Evolutionary conservation across 64 coral and sea anemone species (phyloP).

Genomic region (Dendronephthya gigantea): DNA sequence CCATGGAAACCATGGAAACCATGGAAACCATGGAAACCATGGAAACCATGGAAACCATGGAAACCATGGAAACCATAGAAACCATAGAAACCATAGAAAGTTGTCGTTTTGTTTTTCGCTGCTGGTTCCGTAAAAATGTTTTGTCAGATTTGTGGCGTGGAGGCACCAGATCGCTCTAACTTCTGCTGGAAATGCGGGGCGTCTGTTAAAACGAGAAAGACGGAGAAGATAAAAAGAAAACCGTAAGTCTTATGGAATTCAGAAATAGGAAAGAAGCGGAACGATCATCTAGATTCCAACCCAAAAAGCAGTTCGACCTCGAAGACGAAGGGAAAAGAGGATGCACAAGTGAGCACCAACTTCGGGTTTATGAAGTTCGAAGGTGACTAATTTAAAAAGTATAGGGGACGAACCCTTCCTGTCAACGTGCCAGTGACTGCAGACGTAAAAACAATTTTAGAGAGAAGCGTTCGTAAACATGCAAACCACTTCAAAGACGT

Average conservation of each 20-base stretch:
- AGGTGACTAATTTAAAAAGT: too few relatives aligned
- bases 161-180: conserved; percentile 1
- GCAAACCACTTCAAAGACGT: too few relatives aligned
- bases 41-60: too few relatives aligned
- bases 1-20: too few relatives aligned
- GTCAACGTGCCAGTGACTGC: too few relatives aligned
- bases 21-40: too few relatives aligned
- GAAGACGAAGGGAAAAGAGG: conserved; percentile 1
- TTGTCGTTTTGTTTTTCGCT: too few relatives aligned
- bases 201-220: conserved; percentile 3
- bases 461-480: too few relatives aligned
- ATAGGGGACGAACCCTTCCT: not conserved
- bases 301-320: conserved; percentile 4
- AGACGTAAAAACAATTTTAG: too few relatives aligned
- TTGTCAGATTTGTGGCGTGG: conserved; percentile 15
- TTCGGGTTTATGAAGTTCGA: conserved; percentile 1
- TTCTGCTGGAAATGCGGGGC: conserved; percentile 25
- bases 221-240: conserved; percentile 10
- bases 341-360: not conserved
- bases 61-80: too few relatives aligned
- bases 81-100: too few relatives aligned
- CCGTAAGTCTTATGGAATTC: conserved; percentile 1
- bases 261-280: conserved; percentile 19
- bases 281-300: conserved; percentile 14
- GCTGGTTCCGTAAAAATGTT: too few relatives aligned